Conservation (phyloP, 2,797 vertebrate genomes). For the Leptoclinus maculatus region DNA sequence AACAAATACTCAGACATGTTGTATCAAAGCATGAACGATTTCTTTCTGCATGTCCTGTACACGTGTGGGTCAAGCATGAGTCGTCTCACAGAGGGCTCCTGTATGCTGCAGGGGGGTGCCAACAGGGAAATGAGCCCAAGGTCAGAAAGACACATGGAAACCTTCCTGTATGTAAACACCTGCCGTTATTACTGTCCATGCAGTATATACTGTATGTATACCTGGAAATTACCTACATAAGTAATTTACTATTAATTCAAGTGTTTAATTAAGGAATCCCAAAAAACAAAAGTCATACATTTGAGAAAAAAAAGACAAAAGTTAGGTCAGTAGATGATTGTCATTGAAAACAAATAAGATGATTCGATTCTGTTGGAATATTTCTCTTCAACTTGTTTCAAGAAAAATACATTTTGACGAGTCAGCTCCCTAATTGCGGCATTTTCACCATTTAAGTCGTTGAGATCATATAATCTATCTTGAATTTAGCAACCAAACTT, state of each 20-base stretch:
- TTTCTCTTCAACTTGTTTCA: neutral
- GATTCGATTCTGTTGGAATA: neutral
- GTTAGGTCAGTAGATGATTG: neutral
- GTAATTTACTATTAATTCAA: neutral
- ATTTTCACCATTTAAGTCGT: neutral
- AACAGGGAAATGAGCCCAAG: conserved; percentile 66
- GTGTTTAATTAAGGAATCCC: neutral
- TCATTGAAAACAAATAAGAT: neutral
- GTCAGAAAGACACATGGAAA: conserved; percentile 70
- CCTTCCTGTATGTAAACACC: conserved; percentile 65
- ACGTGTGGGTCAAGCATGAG: conserved; percentile 57
- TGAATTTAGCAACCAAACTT: no score
- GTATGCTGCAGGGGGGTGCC: conserved; percentile 50
- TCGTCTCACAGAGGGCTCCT: conserved; percentile 60
- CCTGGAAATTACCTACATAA: neutral
- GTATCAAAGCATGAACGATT: neutral
- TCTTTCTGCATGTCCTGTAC: conserved; percentile 25
- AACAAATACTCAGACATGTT: neutral
- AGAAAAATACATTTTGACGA: neutral
- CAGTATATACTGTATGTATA: neutral
- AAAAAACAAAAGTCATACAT: neutral
- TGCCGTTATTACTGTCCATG: conserved; percentile 39
- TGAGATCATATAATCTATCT: no score
- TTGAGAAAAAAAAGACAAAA: neutral
- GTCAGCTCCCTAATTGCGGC: neutral